Conservation (phyloP, 64 coral and sea anemone species). For the Hydrozoanthus tunicans region DNA sequence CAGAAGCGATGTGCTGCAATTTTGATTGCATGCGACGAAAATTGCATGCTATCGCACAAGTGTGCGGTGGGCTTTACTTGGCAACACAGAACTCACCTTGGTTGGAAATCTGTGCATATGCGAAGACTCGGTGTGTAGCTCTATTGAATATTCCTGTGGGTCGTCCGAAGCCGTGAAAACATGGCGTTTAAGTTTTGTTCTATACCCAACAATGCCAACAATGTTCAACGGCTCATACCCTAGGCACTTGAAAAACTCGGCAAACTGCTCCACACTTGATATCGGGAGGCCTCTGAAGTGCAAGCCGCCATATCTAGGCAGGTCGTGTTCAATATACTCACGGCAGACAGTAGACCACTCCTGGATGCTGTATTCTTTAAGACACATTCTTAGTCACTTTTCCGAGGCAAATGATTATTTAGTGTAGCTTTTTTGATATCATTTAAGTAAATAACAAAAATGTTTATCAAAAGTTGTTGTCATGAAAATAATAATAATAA, state of each 20-base stretch:
- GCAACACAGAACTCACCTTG: neutral
- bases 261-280: slow-evolving; percentile 42
- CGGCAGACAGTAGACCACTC: slow-evolving; percentile 46
- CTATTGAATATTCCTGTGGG: slow-evolving; percentile 37
- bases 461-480: no score
- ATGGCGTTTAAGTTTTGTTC: neutral
- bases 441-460: no score
- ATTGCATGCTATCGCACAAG: no score
- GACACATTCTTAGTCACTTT: neutral
- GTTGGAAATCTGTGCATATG: slow-evolving; percentile 48
- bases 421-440: no score
- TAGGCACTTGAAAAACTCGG: slow-evolving; percentile 15
- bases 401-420: no score
- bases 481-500: no score
- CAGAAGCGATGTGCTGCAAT: no score
- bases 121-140: slow-evolving; percentile 46
- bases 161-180: slow-evolving; percentile 50
- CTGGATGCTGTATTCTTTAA: neutral
- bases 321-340: neutral
- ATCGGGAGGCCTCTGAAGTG: slow-evolving; percentile 39
- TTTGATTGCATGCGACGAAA: no score
- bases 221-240: slow-evolving; percentile 38
- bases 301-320: neutral
- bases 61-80: no score
- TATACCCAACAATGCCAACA: slow-evolving; percentile 37